Conservation (phyloP, 2,888 invertebrate genomes). For the Phania funesta region DNA sequence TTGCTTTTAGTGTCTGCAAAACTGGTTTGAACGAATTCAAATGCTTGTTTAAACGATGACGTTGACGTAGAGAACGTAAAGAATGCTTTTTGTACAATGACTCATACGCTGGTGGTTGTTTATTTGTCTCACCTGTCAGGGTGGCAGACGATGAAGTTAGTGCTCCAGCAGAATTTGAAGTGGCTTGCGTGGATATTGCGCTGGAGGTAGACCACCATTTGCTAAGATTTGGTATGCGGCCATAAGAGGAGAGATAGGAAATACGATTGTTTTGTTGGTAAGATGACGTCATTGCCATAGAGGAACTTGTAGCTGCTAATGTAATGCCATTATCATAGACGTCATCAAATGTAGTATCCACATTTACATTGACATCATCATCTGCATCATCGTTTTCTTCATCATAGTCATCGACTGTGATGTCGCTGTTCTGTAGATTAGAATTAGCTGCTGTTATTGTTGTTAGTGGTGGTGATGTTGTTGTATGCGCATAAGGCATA, state of each 20-base stretch:
- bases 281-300: conserved; percentile 68
- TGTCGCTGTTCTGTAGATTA: conserved; percentile 42
- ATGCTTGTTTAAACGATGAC: conserved; percentile 55
- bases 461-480: too few species aligned
- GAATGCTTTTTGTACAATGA: conserved; percentile 74
- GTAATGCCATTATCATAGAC: conserved; percentile 50
- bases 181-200: neutral
- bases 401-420: neutral
- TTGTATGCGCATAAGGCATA: conserved; percentile 71
- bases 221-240: conserved; percentile 75
- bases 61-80: conserved; percentile 45
- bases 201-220: conserved; percentile 75
- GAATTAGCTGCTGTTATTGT: conserved; percentile 13
- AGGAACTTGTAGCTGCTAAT: conserved; percentile 63
- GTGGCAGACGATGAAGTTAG: conserved; percentile 16
- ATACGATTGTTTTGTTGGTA: conserved; percentile 70
- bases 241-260: conserved; percentile 76
- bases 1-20: conserved; percentile 66
- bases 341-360: conserved; percentile 64
- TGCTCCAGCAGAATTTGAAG: neutral
- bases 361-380: conserved; percentile 28
- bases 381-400: neutral
- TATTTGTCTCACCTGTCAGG: conserved; percentile 67
- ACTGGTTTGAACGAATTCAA: conserved; percentile 68
- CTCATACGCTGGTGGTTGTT: conserved; percentile 79